Evolutionary conservation across 2,797 vertebrate species (phyloP), one percentile per base, ranked within the genome.

Genomic region (Danio jaintianensis): DNA sequence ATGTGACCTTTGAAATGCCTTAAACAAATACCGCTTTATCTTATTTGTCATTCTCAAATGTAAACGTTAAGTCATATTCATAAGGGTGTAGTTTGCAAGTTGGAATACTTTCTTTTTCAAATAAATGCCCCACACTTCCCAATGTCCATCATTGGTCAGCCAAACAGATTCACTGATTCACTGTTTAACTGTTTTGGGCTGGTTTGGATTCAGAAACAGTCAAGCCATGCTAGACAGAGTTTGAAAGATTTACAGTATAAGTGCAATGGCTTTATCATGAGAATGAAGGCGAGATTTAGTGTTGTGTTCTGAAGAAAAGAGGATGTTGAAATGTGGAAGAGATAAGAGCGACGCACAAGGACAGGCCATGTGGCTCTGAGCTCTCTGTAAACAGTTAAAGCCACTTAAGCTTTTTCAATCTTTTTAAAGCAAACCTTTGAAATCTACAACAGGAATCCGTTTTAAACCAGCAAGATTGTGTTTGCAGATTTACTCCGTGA

Each of bases 341-440:
- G 82, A 82, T 84, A 74, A 82, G 76, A 78, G 15, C 29, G 22
- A 40, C 48, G 58, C 64, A 78, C 56, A 72, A 77, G 66, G 74
- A 81, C 62, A 52, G 45, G 62, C 48, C 74, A 62, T 82, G 48
- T 69, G 72, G 70, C 70, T 72, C 53, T 56, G 53, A 73, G 53
- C 70, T 73, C 42, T 59, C 38, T 75, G 72, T 75, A 75, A 75
- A 75, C 72, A 62, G 1, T 61, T 45, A 74, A 74, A 61, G 72
- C 43, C 71, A 48, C 45, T 59, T 61, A 58, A 61, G 55, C 43
- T 36, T 48, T 68, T n/a, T 47, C 62, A 20, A 4, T 48, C 43
- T 43, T 73, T 78, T 70, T 48, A 68, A 78, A 78, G 52, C 63
- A 36, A 78, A 11, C 42, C 38, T 18, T 15, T 38, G 63, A 10